These are phyloP conservation scores for Simalia tracyae DNA, from an alignment of 2,797 vertebrate species.

Conservation along the genomic window DNA sequence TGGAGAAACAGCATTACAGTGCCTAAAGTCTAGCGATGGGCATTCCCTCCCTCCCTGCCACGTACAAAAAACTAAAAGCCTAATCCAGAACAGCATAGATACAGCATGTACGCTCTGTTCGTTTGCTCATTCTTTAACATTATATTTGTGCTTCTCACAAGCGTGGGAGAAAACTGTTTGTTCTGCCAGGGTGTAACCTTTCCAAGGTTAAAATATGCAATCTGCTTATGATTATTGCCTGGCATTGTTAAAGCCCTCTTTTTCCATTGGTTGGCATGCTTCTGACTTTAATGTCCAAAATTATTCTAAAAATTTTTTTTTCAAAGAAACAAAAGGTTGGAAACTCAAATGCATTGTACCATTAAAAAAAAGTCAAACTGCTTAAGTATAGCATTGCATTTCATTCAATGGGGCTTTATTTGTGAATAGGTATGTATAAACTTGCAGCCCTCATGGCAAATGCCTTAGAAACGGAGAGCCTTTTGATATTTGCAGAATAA, in stretches of 20 bases:
- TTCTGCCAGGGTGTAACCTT: slow-evolving; percentile 48
- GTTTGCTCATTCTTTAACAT: slow-evolving; percentile 6
- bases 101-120: slow-evolving; percentile 36
- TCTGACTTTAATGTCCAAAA: neutral
- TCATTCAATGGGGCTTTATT: neutral
- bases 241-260: neutral
- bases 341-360: neutral
- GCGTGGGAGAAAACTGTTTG: slow-evolving; percentile 54
- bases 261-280: neutral
- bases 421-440: neutral
- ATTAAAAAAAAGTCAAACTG: too few relatives aligned
- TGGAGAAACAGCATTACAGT: neutral
- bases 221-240: slow-evolving; percentile 1
- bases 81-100: slow-evolving; percentile 10
- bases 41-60: neutral
- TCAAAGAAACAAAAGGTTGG: neutral
- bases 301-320: neutral
- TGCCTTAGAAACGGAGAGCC: neutral
- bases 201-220: slow-evolving; percentile 44
- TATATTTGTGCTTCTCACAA: slow-evolving; percentile 44
- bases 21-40: neutral
- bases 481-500: neutral
- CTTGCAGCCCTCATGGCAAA: neutral
- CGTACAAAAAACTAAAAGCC: neutral
- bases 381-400: neutral